A percentile compares a stretch with the other conserved stretches of the same genome.
phyloP scores from a whole-genome alignment of 2,113 vertebrate species.

The Reinhardtius hippoglossoides region DNA sequence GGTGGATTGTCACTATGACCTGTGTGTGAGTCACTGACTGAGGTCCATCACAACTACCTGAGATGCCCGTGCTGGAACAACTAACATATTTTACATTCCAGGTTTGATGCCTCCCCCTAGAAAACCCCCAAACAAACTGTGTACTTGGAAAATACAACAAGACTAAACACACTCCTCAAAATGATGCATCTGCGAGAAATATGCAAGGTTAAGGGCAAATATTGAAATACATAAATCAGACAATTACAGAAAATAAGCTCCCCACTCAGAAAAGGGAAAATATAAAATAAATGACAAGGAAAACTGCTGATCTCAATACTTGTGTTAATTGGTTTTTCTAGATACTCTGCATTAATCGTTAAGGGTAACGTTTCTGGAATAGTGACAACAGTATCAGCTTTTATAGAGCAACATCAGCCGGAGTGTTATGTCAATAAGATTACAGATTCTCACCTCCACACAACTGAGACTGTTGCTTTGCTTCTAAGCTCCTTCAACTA shows the following conservation, averaged over 20 bases:
- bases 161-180: background rate
- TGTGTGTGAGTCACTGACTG: background rate
- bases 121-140: slow-evolving; percentile 18
- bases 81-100: slow-evolving; percentile 47
- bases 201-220: background rate
- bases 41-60: slow-evolving; percentile 34
- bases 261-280: background rate
- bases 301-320: background rate
- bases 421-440: background rate
- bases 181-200: background rate
- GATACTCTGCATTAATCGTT: background rate
- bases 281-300: background rate
- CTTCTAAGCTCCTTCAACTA: background rate
- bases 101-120: background rate
- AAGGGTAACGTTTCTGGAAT: background rate
- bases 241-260: background rate
- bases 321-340: background rate
- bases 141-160: background rate
- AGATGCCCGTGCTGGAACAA: slow-evolving; percentile 13
- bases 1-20: background rate
- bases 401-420: background rate
- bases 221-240: background rate
- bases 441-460: background rate
- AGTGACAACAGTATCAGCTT: background rate
- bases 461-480: background rate